Percentiles rank a stretch among this genome's conserved stretches.
Conservation (phyloP, 2,797 vertebrate genomes). For the Anguilla marmorata region DNA sequence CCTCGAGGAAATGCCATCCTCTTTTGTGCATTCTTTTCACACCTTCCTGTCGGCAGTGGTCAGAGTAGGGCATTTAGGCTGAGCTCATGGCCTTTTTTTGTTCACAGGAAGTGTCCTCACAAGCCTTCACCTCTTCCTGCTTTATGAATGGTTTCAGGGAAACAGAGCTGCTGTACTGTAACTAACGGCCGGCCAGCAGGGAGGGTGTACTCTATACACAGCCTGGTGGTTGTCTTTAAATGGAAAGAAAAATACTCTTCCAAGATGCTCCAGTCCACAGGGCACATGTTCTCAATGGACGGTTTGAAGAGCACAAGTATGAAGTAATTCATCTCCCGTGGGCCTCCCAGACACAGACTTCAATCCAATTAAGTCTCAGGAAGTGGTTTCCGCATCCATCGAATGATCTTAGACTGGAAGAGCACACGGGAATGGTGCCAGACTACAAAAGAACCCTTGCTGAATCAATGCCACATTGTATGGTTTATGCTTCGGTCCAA, state of each 20-base stretch:
- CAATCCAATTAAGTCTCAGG: neutral
- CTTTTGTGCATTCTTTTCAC: neutral
- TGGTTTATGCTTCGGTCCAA: neutral
- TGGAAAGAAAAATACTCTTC: neutral
- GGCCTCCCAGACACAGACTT: neutral
- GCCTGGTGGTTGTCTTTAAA: neutral
- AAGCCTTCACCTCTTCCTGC: neutral
- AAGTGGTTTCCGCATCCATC: neutral
- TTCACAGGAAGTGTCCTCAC: slow-evolving; percentile 9
- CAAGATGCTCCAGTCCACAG: neutral
- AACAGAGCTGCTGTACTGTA: neutral
- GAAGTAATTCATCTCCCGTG: neutral
- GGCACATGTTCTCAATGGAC: neutral
- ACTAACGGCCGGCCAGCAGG: neutral
- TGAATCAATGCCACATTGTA: neutral
- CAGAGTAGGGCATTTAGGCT: neutral
- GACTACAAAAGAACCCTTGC: neutral
- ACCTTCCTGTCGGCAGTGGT: neutral
- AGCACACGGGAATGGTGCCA: neutral
- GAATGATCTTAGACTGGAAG: neutral
- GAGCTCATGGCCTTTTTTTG: neutral
- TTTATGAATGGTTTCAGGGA: neutral
- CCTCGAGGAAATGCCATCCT: neutral
- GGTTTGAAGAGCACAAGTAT: neutral
- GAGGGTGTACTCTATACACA: neutral